Percentiles rank a stretch among this genome's conserved stretches.
Evolutionary conservation across 2,797 vertebrate species (phyloP).

Genomic region (Bradypus variegatus): DNA sequence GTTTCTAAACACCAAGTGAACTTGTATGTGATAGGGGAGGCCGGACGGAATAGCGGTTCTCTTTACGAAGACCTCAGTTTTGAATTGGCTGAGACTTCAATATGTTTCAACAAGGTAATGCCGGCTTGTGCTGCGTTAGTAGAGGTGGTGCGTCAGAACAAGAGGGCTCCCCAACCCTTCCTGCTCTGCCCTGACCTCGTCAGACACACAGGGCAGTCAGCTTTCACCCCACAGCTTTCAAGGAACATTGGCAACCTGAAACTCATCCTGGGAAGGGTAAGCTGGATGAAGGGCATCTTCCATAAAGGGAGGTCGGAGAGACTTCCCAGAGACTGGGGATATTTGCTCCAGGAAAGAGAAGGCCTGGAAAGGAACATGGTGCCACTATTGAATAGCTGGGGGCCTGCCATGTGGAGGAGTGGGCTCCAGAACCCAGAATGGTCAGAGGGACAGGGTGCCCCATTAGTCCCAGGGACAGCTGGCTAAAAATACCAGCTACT

Average conservation of each 20-base stretch:
- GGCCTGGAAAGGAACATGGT: neutral
- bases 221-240: neutral
- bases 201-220: neutral
- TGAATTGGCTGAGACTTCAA: neutral
- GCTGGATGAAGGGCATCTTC: neutral
- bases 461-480: neutral
- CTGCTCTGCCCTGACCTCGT: neutral
- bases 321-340: neutral
- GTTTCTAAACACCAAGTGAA: neutral
- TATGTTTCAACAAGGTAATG: too few relatives aligned
- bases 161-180: neutral
- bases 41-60: neutral
- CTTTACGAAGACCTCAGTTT: neutral
- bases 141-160: neutral
- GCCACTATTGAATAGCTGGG: neutral
- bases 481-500: neutral
- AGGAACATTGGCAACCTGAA: neutral
- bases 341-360: neutral
- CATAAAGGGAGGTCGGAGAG: neutral
- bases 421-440: neutral
- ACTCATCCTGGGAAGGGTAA: neutral
- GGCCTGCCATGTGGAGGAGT: neutral
- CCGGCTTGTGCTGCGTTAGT: neutral
- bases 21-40: neutral
- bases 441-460: neutral